phyloP scores from a whole-genome alignment of 1,140 invertebrate genomes.

The Bombus sylvicola region DNA sequence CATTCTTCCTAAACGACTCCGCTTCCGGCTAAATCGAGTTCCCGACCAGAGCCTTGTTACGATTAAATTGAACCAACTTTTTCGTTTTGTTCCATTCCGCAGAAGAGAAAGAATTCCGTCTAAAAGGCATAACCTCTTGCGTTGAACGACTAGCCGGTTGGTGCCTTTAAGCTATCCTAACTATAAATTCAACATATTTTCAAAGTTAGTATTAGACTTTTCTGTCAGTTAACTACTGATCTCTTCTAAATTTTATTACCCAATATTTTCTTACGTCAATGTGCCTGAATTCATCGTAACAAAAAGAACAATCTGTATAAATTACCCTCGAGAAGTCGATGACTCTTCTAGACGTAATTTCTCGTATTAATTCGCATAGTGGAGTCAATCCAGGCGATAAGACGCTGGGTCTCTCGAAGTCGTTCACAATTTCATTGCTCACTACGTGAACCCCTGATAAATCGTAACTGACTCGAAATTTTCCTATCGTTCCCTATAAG shows the following conservation, averaged over 20 bases:
- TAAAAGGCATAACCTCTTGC: background rate
- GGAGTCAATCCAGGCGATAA: background rate
- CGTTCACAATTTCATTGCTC: background rate
- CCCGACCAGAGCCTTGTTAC: background rate
- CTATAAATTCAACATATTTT: too few relatives aligned
- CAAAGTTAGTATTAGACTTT: too few relatives aligned
- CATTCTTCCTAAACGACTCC: background rate
- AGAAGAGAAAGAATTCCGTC: too few relatives aligned
- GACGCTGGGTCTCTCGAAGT: background rate
- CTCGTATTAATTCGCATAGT: constrained; percentile 4
- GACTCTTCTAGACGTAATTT: background rate
- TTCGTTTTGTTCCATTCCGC: background rate
- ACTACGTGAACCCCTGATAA: constrained; percentile 36
- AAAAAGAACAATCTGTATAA: background rate
- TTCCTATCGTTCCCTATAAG: background rate
- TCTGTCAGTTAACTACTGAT: too few relatives aligned
- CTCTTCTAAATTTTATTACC: too few relatives aligned
- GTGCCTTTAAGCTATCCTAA: too few relatives aligned
- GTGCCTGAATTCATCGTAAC: background rate
- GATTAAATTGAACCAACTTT: background rate
- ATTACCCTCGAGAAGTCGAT: background rate
- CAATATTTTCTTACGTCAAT: background rate
- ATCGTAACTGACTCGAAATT: constrained; percentile 42
- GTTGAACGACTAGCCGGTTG: background rate
- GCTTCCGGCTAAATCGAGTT: background rate